Evolutionary conservation across 1,140 invertebrate genomes (phyloP), one percentile per base, ranked within the genome.

Genomic region (Hyposmocoma kahamanoa): DNA sequence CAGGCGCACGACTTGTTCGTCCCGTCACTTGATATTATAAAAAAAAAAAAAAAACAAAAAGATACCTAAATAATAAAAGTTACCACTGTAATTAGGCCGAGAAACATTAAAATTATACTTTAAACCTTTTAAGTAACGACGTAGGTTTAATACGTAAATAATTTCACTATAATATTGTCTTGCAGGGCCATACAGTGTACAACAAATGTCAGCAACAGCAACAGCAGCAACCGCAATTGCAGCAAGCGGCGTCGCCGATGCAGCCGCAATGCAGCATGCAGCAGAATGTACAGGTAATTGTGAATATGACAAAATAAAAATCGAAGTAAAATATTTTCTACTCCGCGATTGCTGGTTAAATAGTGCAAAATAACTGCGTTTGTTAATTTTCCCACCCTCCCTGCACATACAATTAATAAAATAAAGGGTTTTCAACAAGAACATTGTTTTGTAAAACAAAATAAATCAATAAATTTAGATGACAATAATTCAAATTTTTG

Each of bases 101-200:
- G n/a, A n/a, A n/a, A n/a, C n/a, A n/a, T n/a, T n/a, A n/a, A n/a
- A n/a, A n/a, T n/a, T n/a, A n/a, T n/a, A n/a, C n/a, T n/a, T n/a
- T n/a, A n/a, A n/a, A n/a, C n/a, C n/a, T n/a, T n/a, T n/a, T n/a
- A n/a, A n/a, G n/a, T n/a, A n/a, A n/a, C n/a, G n/a, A n/a, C n/a
- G n/a, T n/a, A n/a, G n/a, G n/a, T n/a, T n/a, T n/a, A n/a, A n/a
- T n/a, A n/a, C n/a, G n/a, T n/a, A n/a, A n/a, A n/a, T n/a, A n/a
- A n/a, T n/a, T n/a, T n/a, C n/a, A n/a, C n/a, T n/a, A n/a, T n/a
- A n/a, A n/a, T n/a, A n/a, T n/a, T n/a, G n/a, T n/a, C 22, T 8
- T 17, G 3, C 55, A 82, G 75, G 75, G 78, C 1, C 78, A 82
- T 50, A 77, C 78, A 0, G 67, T 74, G 15, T 79, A 82, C 57